Percentiles rank a stretch among this genome's conserved stretches.
phyloP scores from a whole-genome alignment of 2,888 invertebrate species.

The Cryptus viduatorius region DNA sequence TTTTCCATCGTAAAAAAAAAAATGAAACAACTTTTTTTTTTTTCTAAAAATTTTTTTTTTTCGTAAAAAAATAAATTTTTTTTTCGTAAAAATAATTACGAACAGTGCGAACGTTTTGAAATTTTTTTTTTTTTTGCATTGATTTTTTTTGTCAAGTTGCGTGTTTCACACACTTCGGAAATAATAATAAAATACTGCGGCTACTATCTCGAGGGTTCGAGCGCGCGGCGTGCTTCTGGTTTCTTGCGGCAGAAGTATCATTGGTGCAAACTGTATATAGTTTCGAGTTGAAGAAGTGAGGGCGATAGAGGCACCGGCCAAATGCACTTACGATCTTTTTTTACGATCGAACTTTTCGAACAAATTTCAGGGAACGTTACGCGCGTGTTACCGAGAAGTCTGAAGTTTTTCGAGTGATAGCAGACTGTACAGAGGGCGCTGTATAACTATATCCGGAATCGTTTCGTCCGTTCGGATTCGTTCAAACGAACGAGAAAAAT shows the following conservation, averaged over 20 bases:
- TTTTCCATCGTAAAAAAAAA: too few species aligned
- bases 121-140: not conserved
- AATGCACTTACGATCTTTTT: constrained; percentile 76
- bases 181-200: not conserved
- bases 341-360: constrained; percentile 80
- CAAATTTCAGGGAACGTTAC: constrained; percentile 72
- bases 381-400: not conserved
- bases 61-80: not conserved
- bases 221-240: not conserved
- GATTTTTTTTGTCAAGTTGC: not conserved
- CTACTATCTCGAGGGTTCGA: not conserved
- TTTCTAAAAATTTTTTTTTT: too few species aligned
- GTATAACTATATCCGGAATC: constrained; percentile 41
- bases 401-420: not conserved
- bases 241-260: not conserved
- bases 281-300: not conserved
- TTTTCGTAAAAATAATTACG: not conserved
- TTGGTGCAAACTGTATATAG: constrained; percentile 1
- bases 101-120: not conserved
- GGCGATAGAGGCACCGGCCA: constrained; percentile 67
- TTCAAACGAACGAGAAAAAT: constrained; percentile 8
- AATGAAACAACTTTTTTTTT: too few species aligned
- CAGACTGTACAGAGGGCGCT: constrained; percentile 18
- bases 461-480: constrained; percentile 44
- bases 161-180: not conserved